Evolutionary conservation across 2,113 vertebrate species (phyloP), one percentile per base, ranked within the genome.

Genomic region (Leucoraja erinaceus): DNA sequence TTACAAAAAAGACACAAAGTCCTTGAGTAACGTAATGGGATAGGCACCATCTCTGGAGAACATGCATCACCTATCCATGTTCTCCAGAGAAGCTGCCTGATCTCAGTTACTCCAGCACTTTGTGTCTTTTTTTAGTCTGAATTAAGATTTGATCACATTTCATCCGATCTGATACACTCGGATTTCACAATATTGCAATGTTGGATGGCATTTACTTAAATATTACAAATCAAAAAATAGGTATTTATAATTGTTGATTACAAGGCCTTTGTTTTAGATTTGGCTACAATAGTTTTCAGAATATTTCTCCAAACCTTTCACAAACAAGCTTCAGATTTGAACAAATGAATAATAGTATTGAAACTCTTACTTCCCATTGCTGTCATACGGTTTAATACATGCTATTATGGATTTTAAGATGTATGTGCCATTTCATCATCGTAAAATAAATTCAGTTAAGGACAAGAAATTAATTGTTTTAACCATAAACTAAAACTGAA

Each of bases 181-280:
- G 38, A 20, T 4, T 33, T 66, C 66, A 91, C 4, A 91, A 70
- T 47, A 91, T 68, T 54, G 90, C 68, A 91, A 25, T 54, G 68
- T 91, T 72, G 9, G 63, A 66, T 88, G 83, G 83, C 83, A 88
- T 88, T 88, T 63, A 63, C 83, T 66, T 66, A 63, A 88, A 7
- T 86, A 86, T 61, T 83, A 83, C 47, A 63, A 33, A 25, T 72
- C 38, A 25, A 25, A 47, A 74, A 12, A 47, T 25, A 28, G 66
- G 12, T 68, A 54, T 91, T 72, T 74, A 10, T 11, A 91, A 11
- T 54, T 54, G 66, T 72, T 20, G 61, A 28, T 7, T 88, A 4
- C n/a, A 91, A 90, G 7, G 68, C 33, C 90, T 74, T 74, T 91
- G 33, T 54, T 74, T 70, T n/a, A 54, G 20, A 91, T 72, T 70